Conservation (phyloP, 2,888 invertebrate genomes). For the Spisula subtruncata region DNA sequence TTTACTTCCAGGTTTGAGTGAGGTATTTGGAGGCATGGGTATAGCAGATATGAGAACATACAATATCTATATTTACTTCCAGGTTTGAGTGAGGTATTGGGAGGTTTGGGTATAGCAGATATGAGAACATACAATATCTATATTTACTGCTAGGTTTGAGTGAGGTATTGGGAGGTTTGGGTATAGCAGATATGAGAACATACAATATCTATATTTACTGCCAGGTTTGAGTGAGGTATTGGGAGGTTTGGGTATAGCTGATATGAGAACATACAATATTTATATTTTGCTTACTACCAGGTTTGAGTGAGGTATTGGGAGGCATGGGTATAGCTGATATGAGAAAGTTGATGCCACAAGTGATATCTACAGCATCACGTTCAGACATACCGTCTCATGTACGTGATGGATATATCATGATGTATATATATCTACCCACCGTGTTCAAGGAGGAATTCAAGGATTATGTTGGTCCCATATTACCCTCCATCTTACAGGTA, state of each 20-base stretch:
- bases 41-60: too few species aligned
- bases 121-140: too few species aligned
- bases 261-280: slow-evolving; percentile 91
- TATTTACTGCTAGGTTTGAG: too few species aligned
- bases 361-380: slow-evolving; percentile 97
- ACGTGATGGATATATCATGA: slow-evolving; percentile 99
- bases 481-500: slow-evolving; percentile 97
- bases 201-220: too few species aligned
- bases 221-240: slow-evolving; percentile 97
- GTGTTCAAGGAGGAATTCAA: slow-evolving; percentile 98
- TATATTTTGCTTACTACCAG: slow-evolving; percentile 76
- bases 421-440: slow-evolving; percentile 99
- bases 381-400: slow-evolving; percentile 94
- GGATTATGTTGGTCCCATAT: slow-evolving; percentile 98
- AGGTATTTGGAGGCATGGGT: too few species aligned
- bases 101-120: too few species aligned
- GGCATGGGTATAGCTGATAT: slow-evolving; percentile 98
- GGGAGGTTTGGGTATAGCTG: slow-evolving; percentile 97
- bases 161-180: too few species aligned
- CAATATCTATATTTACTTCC: too few species aligned
- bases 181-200: too few species aligned
- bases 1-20: too few species aligned
- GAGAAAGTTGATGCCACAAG: slow-evolving; percentile 98
- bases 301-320: slow-evolving; percentile 98
- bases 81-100: too few species aligned